These are phyloP conservation scores for Rhinoderma darwinii DNA, from an alignment of 2,113 vertebrate genomes.

Conservation along the genomic window DNA sequence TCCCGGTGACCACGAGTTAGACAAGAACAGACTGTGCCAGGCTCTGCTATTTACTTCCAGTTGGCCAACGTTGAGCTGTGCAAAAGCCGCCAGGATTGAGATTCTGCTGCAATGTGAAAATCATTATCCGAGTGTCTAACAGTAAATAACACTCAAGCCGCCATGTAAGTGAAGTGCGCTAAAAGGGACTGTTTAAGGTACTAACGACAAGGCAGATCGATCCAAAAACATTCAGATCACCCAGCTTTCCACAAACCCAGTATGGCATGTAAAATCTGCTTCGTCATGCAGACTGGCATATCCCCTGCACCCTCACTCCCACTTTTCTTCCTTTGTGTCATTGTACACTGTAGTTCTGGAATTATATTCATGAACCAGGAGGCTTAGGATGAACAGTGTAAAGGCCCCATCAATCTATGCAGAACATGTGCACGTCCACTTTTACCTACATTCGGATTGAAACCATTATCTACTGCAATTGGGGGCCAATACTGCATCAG, in stretches of 20 bases:
- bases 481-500: too few species aligned
- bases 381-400: too few species aligned
- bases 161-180: not conserved
- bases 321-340: not conserved
- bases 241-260: not conserved
- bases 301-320: too few species aligned
- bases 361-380: not conserved
- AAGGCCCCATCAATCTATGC: too few species aligned
- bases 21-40: conserved; percentile 20
- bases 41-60: conserved; percentile 24
- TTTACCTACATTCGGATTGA: too few species aligned
- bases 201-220: not conserved
- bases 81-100: not conserved
- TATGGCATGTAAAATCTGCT: not conserved
- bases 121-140: not conserved
- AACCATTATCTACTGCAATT: too few species aligned
- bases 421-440: too few species aligned
- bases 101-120: conserved; percentile 17
- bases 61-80: not conserved
- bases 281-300: too few species aligned
- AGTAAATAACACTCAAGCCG: conserved; percentile 4
- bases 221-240: not conserved
- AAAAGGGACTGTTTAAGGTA: not conserved
- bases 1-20: conserved; percentile 17
- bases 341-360: not conserved